phyloP scores from a whole-genome alignment of 30 jellyfish, hydroid and myxozoan genomes.

The Chrysaora quinquecirrha region DNA sequence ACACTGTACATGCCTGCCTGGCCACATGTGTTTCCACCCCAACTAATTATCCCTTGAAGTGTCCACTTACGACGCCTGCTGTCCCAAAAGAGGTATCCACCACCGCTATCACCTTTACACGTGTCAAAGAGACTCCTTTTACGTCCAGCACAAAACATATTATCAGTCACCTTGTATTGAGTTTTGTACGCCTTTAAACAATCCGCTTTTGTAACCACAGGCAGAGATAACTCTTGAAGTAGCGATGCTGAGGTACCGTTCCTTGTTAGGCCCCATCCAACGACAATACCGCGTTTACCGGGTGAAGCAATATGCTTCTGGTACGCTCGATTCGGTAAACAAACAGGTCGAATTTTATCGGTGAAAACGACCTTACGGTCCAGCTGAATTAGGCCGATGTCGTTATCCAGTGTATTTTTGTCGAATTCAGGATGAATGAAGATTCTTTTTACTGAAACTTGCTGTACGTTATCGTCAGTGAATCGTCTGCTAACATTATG shows the following conservation, averaged over 20 bases:
- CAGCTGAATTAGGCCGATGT: slow-evolving; percentile 90
- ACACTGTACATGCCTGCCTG: slow-evolving; percentile 93
- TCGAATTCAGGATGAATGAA: slow-evolving; percentile 76
- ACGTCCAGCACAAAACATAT: slow-evolving; percentile 98
- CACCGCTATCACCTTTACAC: slow-evolving; percentile 99
- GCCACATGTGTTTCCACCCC: slow-evolving; percentile 97
- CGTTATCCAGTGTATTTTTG: slow-evolving; percentile 71
- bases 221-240: slow-evolving; percentile 80
- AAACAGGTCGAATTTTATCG: slow-evolving; percentile 80
- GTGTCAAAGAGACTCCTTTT: slow-evolving; percentile 75
- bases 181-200: slow-evolving; percentile 77
- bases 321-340: slow-evolving; percentile 81
- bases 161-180: slow-evolving; percentile 71
- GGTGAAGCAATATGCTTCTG: slow-evolving; percentile 37
- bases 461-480: slow-evolving; percentile 58
- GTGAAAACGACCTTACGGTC: slow-evolving; percentile 52
- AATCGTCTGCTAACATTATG: slow-evolving; percentile 73
- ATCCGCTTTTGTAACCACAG: slow-evolving; percentile 70
- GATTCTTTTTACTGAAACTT: slow-evolving; percentile 30
- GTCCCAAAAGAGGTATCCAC: slow-evolving; percentile 90
- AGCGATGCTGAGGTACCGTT: slow-evolving; percentile 54
- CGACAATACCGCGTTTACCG: slow-evolving; percentile 77
- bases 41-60: slow-evolving; percentile 93
- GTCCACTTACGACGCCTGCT: slow-evolving; percentile 79
- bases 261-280: slow-evolving; percentile 98